A percentile compares a stretch with the other conserved stretches of the same genome.
Evolutionary conservation across 2,797 vertebrate genomes (phyloP).

Genomic region (Tamandua tetradactyla): DNA sequence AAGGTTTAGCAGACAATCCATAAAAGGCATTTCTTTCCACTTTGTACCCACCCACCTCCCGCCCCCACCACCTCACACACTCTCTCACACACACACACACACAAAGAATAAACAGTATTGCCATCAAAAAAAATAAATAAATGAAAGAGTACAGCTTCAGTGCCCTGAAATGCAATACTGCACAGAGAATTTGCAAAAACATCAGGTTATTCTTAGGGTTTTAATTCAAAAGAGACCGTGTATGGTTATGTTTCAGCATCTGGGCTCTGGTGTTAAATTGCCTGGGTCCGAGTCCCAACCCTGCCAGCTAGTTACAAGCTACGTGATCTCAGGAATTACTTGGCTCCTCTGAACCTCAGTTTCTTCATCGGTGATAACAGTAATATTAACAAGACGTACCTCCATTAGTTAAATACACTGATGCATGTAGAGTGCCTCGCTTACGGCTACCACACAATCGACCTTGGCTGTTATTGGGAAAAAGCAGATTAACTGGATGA

Average conservation of each 20-base stretch:
- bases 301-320: background rate
- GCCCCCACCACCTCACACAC: conserved; percentile 24
- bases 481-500: background rate
- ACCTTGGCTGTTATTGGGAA: background rate
- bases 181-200: background rate
- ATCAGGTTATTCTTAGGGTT: background rate
- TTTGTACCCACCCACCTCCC: conserved; percentile 41
- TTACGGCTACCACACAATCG: background rate
- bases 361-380: background rate
- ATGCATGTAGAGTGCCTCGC: background rate
- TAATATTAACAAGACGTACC: background rate
- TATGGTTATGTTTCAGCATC: background rate
- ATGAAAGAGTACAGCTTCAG: background rate
- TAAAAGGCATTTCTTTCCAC: conserved; percentile 81
- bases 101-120: background rate
- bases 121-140: conserved; percentile 35
- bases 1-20: conserved; percentile 84
- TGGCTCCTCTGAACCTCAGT: background rate
- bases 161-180: background rate
- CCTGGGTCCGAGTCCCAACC: background rate
- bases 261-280: background rate
- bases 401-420: background rate
- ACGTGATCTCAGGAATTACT: background rate
- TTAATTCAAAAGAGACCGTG: background rate
- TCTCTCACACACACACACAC: too few relatives aligned